A percentile compares a stretch with the other conserved stretches of the same genome.
phyloP scores from a whole-genome alignment of 2,113 vertebrate species.

The Lophura nycthemera region DNA sequence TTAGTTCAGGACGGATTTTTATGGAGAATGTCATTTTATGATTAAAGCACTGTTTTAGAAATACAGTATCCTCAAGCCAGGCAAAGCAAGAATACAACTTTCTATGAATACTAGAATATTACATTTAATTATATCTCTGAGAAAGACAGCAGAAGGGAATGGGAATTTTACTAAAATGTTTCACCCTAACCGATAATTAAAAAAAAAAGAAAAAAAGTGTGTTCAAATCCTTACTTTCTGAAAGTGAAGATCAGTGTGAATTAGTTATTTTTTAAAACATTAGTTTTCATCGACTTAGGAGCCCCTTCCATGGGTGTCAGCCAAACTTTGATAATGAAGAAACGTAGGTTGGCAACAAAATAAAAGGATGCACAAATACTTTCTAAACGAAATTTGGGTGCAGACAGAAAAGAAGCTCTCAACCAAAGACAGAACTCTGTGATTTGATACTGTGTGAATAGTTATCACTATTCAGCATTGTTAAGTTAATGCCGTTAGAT shows the following conservation, averaged over 20 bases:
- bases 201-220: background rate
- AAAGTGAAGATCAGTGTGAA: background rate
- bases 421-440: background rate
- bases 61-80: background rate
- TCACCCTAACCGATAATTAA: background rate
- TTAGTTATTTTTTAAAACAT: background rate
- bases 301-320: background rate
- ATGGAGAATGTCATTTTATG: slow-evolving; percentile 32
- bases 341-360: background rate
- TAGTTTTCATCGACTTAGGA: background rate
- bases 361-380: background rate
- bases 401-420: background rate
- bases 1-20: slow-evolving; percentile 47
- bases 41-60: slow-evolving; percentile 55
- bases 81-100: slow-evolving; percentile 27
- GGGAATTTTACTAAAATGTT: background rate
- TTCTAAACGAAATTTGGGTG: background rate
- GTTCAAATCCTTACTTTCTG: background rate
- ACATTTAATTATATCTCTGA: slow-evolving; percentile 30
- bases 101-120: slow-evolving; percentile 31
- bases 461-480: background rate
- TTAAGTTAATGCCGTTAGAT: background rate
- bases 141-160: background rate
- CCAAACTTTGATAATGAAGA: background rate
- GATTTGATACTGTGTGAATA: background rate